phyloP scores from a whole-genome alignment of 2,797 vertebrate species.

The Microtus californicus region DNA sequence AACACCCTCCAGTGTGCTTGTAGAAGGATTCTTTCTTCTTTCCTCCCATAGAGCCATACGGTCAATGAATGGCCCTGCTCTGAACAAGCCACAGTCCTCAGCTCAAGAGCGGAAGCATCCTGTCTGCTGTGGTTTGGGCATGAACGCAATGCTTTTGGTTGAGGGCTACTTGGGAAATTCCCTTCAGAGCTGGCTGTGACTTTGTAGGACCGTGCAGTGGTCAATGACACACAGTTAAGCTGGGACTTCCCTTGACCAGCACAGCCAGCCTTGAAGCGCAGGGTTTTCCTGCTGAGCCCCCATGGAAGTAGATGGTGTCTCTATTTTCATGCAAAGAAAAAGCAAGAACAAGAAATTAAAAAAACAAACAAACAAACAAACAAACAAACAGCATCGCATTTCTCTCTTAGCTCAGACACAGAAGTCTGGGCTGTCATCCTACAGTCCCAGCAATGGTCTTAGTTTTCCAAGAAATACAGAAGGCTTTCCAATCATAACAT shows the following conservation, averaged over 20 bases:
- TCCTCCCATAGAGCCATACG: neutral
- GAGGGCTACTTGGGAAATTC: neutral
- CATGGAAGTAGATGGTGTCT: neutral
- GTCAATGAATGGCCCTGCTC: neutral
- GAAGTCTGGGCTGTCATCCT: neutral
- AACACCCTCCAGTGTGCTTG: neutral
- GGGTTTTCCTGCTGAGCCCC: neutral
- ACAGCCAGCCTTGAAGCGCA: neutral
- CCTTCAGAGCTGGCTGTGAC: neutral
- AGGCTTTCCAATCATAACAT: neutral
- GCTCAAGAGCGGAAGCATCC: neutral
- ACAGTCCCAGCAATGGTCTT: neutral
- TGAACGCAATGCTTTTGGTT: conserved; percentile 1
- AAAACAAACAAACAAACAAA: no score
- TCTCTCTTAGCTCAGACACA: neutral
- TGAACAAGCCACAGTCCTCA: neutral
- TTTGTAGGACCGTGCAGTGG: neutral
- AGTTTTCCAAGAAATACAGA: neutral
- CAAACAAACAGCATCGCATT: neutral
- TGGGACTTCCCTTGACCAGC: neutral
- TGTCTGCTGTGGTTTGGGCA: neutral
- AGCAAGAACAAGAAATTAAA: neutral
- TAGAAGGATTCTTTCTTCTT: neutral
- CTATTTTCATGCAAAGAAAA: conserved; percentile 31
- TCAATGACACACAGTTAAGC: neutral